These are phyloP conservation scores for Euclidia mi DNA, from an alignment of 2,888 invertebrate genomes.

Conservation along the genomic window DNA sequence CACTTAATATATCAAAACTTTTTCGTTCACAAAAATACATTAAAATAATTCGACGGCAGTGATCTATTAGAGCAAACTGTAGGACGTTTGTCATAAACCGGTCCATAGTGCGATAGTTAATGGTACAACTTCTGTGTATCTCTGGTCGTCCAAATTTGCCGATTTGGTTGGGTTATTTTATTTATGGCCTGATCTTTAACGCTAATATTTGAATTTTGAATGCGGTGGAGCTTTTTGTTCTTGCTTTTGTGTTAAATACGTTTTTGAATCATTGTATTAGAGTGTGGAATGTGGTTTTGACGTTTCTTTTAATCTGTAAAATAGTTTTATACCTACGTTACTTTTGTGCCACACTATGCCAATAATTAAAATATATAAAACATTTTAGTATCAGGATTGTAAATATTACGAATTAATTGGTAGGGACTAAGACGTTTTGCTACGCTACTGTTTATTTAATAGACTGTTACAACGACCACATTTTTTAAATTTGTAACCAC, in stretches of 20 bases:
- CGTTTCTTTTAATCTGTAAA: too few species aligned
- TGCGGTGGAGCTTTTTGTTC: slow-evolving; percentile 33
- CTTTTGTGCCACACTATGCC: too few species aligned
- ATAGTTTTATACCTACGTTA: too few species aligned
- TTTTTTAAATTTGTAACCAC: too few species aligned
- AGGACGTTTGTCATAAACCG: slow-evolving; percentile 57
- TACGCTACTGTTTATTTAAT: too few species aligned
- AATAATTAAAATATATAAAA: too few species aligned
- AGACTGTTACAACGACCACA: too few species aligned
- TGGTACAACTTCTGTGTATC: slow-evolving; percentile 69
- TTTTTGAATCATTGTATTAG: too few species aligned
- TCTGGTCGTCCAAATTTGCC: slow-evolving; percentile 67
- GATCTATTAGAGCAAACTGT: slow-evolving; percentile 59
- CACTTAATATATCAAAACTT: slow-evolving; percentile 57
- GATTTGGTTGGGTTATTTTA: slow-evolving; percentile 57
- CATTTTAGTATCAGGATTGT: too few species aligned
- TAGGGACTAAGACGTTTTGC: too few species aligned
- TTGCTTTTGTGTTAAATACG: neutral
- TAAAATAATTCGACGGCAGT: slow-evolving; percentile 66
- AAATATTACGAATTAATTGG: too few species aligned
- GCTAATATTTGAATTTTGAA: slow-evolving; percentile 51
- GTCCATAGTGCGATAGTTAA: slow-evolving; percentile 61
- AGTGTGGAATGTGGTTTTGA: too few species aligned
- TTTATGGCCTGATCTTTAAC: slow-evolving; percentile 50
- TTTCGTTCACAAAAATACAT: slow-evolving; percentile 57